These are phyloP conservation scores for Geophilus truncorum DNA, from an alignment of 2,888 invertebrate genomes.

Conservation along the genomic window DNA sequence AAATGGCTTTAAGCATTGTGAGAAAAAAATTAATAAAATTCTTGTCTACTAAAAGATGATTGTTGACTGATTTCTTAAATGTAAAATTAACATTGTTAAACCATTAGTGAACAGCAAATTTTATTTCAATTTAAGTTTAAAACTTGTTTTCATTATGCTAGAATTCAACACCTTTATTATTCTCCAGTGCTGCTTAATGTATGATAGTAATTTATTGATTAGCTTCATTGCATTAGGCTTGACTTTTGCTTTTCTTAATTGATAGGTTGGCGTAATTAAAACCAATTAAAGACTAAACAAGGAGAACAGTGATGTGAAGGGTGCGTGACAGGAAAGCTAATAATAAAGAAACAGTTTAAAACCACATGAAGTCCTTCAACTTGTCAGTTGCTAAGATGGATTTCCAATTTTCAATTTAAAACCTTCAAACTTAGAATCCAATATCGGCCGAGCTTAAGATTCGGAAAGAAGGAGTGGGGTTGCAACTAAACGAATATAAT, in stretches of 20 bases:
- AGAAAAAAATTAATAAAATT: no score
- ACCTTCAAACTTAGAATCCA: neutral
- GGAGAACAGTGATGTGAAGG: constrained; percentile 12
- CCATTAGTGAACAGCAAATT: no score
- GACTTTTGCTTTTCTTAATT: constrained; percentile 25
- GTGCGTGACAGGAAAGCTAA: constrained; percentile 18
- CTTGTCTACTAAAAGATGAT: no score
- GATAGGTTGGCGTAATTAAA: constrained; percentile 22
- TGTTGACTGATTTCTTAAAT: no score
- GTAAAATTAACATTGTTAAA: no score
- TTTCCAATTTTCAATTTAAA: constrained; percentile 25
- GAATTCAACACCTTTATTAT: neutral
- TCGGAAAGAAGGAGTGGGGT: neutral
- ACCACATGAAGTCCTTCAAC: constrained; percentile 10
- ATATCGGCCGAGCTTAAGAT: neutral
- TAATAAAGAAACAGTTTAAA: constrained; percentile 21
- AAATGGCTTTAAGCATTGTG: no score
- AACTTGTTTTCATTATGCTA: neutral
- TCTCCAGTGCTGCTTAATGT: neutral
- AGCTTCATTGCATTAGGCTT: neutral
- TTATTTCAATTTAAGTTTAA: neutral
- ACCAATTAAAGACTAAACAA: constrained; percentile 21
- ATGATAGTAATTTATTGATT: neutral
- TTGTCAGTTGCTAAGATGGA: constrained; percentile 7
- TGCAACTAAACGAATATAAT: constrained; percentile 5